Evolutionary conservation across 2,888 invertebrate species (phyloP), one percentile per base, ranked within the genome.

Genomic region (Gymnosoma rotundatum): DNA sequence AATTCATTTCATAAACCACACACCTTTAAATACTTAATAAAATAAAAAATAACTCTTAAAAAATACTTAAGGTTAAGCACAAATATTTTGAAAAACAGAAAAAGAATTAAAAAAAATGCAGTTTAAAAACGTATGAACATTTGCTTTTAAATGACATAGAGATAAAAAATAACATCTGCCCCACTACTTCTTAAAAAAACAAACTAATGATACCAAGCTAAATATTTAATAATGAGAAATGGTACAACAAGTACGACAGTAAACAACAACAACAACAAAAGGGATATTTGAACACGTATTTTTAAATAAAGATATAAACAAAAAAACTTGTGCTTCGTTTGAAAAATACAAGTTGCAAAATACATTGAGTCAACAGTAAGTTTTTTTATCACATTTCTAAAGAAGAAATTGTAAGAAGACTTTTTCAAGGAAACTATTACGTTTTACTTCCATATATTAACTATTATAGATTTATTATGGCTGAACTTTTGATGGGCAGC

Each of bases 401-500:
- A 25, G 38, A 63, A 78, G 38, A 63, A 78, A 66, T 67, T 12
- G 20, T 58, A 14, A 36, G 7, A 16, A 25, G 38, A 79, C 18
- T 18, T 72, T 58, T 60, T 63, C 58, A 78, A 78, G 58, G 70
- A 64, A 56, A 74, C 32, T 58, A 20, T 70, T 69, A 50, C 38
- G 36, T 78, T 75, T 56, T 18, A 25, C 48, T 48, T 10, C 1
- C 63, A 48, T 60, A 48, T 60, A 52, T 32, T 45, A 76, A 54
- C 42, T 54, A 18, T 76, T 76, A 75, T 75, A 48, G 60, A 83
- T 72, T 72, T 79, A 56, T 48, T 76, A 50, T 16, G 21, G 58
- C n/a, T 73, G 80, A 78, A 74, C 78, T 69, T 81, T 78, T 81
- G 80, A 84, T 81, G 84, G 84, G 69, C 78, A 78, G 67, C 45